phyloP scores from a whole-genome alignment of 2,797 vertebrate genomes.

The Darevskia mixta region DNA sequence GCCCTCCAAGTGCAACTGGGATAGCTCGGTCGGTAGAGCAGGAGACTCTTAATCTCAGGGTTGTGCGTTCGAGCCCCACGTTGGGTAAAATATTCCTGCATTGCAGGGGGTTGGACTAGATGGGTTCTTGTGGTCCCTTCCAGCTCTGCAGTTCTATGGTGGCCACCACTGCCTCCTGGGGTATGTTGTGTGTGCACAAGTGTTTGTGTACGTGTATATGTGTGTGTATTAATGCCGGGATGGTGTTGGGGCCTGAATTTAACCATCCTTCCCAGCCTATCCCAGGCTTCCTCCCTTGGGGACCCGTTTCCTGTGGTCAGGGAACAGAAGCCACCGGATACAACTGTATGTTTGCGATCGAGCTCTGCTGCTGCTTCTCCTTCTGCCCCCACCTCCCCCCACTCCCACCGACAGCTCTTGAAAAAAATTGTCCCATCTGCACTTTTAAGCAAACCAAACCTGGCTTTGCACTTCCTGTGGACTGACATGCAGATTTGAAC shows the following conservation, averaged over 20 bases:
- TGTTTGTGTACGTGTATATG: no score
- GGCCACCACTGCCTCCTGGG: no score
- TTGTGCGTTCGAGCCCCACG: no score
- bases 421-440: background rate
- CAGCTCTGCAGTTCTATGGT: no score
- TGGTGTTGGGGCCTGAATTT: background rate
- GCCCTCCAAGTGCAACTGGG: no score
- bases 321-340: background rate
- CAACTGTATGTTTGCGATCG: background rate
- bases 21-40: no score
- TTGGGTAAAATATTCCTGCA: no score
- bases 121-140: no score
- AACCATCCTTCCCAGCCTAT: background rate
- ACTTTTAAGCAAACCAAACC: background rate
- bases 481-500: background rate
- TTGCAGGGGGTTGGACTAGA: no score
- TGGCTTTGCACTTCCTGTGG: background rate
- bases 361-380: no score
- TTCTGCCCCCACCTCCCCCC: background rate
- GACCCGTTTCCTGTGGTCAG: background rate
- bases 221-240: background rate
- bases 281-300: slow-evolving; percentile 1
- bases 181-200: no score
- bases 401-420: background rate
- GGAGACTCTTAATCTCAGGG: no score